Percentiles rank a stretch among this genome's conserved stretches.
Conservation (phyloP, 2,888 invertebrate genomes). For the Petrolisthes cinctipes region DNA sequence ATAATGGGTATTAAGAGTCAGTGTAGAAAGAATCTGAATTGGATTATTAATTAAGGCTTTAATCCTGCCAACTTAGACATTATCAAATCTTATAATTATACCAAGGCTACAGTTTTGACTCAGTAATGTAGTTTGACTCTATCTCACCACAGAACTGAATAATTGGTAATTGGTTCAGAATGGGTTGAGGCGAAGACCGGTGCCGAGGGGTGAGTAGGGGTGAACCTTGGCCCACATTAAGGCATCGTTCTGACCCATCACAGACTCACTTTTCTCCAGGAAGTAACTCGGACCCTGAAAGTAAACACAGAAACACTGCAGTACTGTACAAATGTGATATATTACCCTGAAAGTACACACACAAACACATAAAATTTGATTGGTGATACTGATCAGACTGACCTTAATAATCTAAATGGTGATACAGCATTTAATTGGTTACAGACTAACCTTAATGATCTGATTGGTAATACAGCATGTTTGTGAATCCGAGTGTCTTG, state of each 20-base stretch:
- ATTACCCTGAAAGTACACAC: not conserved
- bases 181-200: conserved; percentile 68
- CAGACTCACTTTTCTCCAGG: conserved; percentile 70
- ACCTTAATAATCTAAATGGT: not conserved
- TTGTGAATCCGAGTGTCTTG: conserved; percentile 59
- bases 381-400: not conserved
- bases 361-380: not conserved
- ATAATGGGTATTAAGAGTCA: too few species aligned
- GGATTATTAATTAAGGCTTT: too few species aligned
- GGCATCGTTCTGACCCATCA: conserved; percentile 70
- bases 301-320: not conserved
- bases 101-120: too few species aligned
- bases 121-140: too few species aligned
- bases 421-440: not conserved
- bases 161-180: conserved; percentile 32
- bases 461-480: conserved; percentile 60
- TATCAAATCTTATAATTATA: too few species aligned
- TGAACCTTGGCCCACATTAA: conserved; percentile 72
- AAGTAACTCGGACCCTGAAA: conserved; percentile 69
- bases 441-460: conserved; percentile 54
- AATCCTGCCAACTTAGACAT: too few species aligned
- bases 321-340: not conserved
- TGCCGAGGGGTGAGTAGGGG: conserved; percentile 70
- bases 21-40: too few species aligned
- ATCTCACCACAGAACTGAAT: too few species aligned